Evolutionary conservation across 23 tunicate genomes (phyloP).

Genomic region (Botrylloides violaceus): DNA sequence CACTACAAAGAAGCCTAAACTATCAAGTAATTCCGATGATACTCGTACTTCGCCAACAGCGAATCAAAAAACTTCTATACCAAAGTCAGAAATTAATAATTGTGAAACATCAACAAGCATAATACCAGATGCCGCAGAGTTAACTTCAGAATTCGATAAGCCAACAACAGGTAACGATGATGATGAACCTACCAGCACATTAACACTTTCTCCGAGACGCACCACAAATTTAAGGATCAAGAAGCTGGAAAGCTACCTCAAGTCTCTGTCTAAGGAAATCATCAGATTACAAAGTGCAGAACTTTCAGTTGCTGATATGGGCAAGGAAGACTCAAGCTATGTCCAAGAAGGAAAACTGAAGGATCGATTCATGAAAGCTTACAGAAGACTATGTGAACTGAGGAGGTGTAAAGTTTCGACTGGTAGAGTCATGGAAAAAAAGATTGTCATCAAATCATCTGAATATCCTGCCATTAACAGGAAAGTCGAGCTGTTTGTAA

Average conservation of each 20-base stretch:
- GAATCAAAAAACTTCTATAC: no score
- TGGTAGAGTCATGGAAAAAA: constrained; percentile 29
- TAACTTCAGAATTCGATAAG: neutral
- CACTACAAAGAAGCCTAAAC: neutral
- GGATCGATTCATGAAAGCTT: constrained; percentile 38
- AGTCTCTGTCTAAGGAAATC: constrained; percentile 38
- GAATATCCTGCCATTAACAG: constrained; percentile 32
- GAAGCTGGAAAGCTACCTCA: neutral
- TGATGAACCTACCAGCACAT: neutral
- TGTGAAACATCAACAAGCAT: neutral
- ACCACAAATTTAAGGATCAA: neutral
- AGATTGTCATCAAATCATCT: constrained; percentile 16
- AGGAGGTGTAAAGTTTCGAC: constrained; percentile 9
- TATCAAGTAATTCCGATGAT: neutral
- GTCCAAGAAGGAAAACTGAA: constrained; percentile 43
- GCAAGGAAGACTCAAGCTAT: constrained; percentile 36
- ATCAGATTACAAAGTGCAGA: constrained; percentile 51
- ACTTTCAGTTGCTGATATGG: constrained; percentile 47
- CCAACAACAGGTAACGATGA: neutral
- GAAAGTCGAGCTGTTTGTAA: constrained; percentile 36
- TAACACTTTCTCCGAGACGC: neutral
- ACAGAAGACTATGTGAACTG: constrained; percentile 28
- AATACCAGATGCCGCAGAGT: neutral
- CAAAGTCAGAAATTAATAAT: neutral
- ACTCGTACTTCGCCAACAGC: neutral